Conservation (phyloP, 1,140 invertebrate genomes). For the Heliconius congener region DNA sequence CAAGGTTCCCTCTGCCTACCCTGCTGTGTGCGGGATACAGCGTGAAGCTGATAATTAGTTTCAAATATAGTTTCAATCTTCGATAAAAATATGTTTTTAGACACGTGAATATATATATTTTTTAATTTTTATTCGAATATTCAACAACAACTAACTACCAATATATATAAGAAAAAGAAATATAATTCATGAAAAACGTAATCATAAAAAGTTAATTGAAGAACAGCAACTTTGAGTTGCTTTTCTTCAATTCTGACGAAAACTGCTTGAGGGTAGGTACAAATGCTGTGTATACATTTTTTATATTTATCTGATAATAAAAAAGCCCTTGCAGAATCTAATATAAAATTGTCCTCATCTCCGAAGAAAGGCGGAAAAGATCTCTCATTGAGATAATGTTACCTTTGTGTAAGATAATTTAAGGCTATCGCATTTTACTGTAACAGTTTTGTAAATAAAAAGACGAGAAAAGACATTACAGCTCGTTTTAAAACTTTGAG, state of each 20-base stretch:
- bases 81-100: no score
- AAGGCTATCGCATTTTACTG: conserved; percentile 43
- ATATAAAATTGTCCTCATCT: conserved; percentile 40
- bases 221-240: neutral
- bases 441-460: conserved; percentile 34
- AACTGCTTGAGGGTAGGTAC: conserved; percentile 1
- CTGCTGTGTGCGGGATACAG: no score
- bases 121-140: no score
- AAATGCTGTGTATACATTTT: conserved; percentile 13
- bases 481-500: neutral
- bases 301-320: conserved; percentile 27
- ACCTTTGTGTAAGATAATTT: conserved; percentile 48
- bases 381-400: conserved; percentile 45
- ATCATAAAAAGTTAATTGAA: neutral
- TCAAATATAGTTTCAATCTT: no score
- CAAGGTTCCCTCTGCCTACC: no score
- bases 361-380: conserved; percentile 39
- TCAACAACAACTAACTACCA: neutral
- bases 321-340: conserved; percentile 16
- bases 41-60: no score
- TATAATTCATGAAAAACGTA: neutral
- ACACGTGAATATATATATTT: no score
- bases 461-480: conserved; percentile 30
- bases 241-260: neutral
- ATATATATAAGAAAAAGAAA: neutral